Base-by-base conservation (phyloP, 2,797 vertebrate genomes). In the Naso thynnoides region DNA sequence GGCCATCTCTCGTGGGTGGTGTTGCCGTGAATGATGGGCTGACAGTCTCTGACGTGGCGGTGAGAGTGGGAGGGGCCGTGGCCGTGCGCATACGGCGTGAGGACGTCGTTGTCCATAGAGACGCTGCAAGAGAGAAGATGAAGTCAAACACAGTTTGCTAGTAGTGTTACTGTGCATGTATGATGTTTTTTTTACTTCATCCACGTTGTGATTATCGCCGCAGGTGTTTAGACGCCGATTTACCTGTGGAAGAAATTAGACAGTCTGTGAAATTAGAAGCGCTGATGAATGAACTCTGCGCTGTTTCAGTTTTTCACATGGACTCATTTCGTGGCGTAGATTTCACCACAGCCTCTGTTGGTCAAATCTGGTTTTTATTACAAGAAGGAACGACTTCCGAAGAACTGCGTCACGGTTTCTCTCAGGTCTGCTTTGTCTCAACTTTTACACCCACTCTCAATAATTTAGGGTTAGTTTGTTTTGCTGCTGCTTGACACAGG, bases 1-100 rank as follows among this genome's bases (percentile, higher is more conserved):
- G 90, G 94, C 93, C 94, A 94, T 29, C 82, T 93, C 85, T 98
- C 95, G 1, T 98, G 91, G 0, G 96, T 96, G 31, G 72, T 29
- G 19, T 92, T 94, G 50, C 97, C 96, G 0, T 93, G 84, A 21
- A 26, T 1, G 55, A 88, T 0, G n/a, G 88, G 68, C 47, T 96
- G 94, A 75, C 96, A 98, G 86, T 96, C 96, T 54, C 96, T 85
- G 66, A 96, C 81, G 0, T 91, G 49, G 31, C 96, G 86, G 86
- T 96, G 92, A 31, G 88, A 89, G 83, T 91, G 94, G 52, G 79
- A 82, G 0, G 96, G 86, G 2, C 96, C 96, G 5, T 96, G 62
- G 24, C 86, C 87, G 0, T 76, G 68, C 0, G 74, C 14, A 55
- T 99, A 98, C 0, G 97, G 96, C 79, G 75, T 87, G 53, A 98